These are phyloP conservation scores for Mesorhabditis spiculigera DNA, from an alignment of 2,888 invertebrate species.

Conservation along the genomic window DNA sequence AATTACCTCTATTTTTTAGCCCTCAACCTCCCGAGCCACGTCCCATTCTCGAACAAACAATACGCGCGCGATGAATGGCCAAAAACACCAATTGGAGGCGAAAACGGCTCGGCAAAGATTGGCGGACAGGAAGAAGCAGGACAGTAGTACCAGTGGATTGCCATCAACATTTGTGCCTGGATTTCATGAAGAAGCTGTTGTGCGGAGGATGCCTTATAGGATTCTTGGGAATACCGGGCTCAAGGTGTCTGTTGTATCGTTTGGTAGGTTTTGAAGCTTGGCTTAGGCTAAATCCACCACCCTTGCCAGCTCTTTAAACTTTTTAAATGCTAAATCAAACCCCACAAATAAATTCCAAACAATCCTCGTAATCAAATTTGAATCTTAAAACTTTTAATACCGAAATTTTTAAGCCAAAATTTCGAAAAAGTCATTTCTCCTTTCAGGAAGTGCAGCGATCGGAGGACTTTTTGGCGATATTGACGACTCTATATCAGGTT, in stretches of 20 bases:
- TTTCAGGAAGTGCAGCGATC: slow-evolving; percentile 43
- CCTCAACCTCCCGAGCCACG: no score
- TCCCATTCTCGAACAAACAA: no score
- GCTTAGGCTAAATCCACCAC: no score
- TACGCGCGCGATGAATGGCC: no score
- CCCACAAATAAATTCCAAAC: neutral
- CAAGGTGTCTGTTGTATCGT: slow-evolving; percentile 39
- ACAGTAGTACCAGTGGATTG: slow-evolving; percentile 9
- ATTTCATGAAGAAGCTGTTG: slow-evolving; percentile 43
- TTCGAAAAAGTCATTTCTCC: neutral
- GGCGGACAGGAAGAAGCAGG: no score
- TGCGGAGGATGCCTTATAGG: slow-evolving; percentile 39
- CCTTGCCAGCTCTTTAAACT: neutral
- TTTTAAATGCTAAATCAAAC: neutral
- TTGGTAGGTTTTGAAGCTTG: slow-evolving; percentile 36
- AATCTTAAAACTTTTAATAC: neutral
- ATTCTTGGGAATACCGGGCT: slow-evolving; percentile 66
- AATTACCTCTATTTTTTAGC: no score
- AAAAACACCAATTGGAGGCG: no score
- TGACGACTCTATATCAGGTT: slow-evolving; percentile 66
- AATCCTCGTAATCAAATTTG: neutral
- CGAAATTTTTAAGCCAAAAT: neutral
- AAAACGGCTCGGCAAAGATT: no score
- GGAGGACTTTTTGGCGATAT: slow-evolving; percentile 51
- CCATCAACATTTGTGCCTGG: slow-evolving; percentile 36